Evolutionary conservation across 1,140 invertebrate genomes (phyloP).

Genomic region (Rhyacophila brunnea): DNA sequence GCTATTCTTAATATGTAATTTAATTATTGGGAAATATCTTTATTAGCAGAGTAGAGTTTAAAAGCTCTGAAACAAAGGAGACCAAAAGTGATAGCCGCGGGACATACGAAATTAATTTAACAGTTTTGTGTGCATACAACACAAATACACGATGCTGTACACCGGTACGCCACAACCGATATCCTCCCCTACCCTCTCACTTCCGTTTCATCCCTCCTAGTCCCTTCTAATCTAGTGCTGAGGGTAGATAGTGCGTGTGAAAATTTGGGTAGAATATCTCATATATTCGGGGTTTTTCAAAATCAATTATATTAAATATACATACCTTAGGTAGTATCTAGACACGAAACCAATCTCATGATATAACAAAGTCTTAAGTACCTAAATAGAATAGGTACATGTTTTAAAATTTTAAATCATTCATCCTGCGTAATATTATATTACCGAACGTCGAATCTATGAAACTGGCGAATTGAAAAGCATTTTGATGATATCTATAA

Average conservation of each 20-base stretch:
- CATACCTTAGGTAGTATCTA: too few relatives aligned
- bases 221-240: not conserved
- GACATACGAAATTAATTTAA: slow-evolving; percentile 36
- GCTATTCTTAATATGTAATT: too few relatives aligned
- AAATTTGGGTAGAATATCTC: not conserved
- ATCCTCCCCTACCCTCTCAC: not conserved
- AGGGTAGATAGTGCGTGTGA: slow-evolving; percentile 12
- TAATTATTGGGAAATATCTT: too few relatives aligned
- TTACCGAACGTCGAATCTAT: too few relatives aligned
- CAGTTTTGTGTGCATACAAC: slow-evolving; percentile 35
- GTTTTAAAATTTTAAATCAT: not conserved
- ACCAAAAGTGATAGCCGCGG: slow-evolving; percentile 18
- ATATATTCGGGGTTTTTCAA: not conserved
- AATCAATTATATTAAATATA: too few relatives aligned
- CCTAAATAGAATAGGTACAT: not conserved
- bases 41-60: too few relatives aligned
- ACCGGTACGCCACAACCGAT: not conserved
- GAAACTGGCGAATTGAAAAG: too few relatives aligned
- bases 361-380: too few relatives aligned
- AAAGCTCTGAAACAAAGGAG: too few relatives aligned
- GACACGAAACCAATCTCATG: too few relatives aligned
- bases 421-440: not conserved
- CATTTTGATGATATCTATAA: too few relatives aligned
- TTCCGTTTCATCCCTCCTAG: not conserved
- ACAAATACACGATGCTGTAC: slow-evolving; percentile 5